Conservation (phyloP, 2,888 invertebrate species). For the Hesperia comma region DNA sequence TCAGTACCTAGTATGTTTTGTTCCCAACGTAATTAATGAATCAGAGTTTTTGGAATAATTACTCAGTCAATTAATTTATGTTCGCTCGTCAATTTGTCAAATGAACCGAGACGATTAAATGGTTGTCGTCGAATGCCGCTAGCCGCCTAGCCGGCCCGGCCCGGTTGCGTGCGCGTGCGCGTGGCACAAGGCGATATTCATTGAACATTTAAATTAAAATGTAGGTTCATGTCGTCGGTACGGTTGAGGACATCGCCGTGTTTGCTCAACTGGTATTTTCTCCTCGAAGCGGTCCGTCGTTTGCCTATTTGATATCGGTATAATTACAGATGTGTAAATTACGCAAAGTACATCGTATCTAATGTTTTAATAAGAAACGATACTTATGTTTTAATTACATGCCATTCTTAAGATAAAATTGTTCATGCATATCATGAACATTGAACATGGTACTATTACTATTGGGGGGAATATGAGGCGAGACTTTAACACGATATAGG, state of each 20-base stretch:
- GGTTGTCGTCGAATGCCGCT: neutral
- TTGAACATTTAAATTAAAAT: constrained; percentile 33
- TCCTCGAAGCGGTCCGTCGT: neutral
- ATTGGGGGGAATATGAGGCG: too few relatives aligned
- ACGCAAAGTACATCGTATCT: neutral
- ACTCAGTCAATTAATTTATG: constrained; percentile 2
- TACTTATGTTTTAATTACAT: too few relatives aligned
- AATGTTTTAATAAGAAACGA: neutral
- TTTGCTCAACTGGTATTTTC: constrained; percentile 3
- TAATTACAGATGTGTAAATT: constrained; percentile 5
- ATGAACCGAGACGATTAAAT: neutral
- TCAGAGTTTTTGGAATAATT: constrained; percentile 7
- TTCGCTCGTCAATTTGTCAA: neutral
- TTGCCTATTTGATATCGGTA: constrained; percentile 1
- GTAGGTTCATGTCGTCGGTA: constrained; percentile 1
- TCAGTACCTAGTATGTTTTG: neutral
- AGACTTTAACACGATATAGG: too few relatives aligned
- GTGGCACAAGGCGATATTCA: constrained; percentile 26
- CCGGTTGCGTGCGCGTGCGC: neutral
- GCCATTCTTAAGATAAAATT: too few relatives aligned
- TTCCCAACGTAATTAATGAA: neutral
- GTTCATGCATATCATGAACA: too few relatives aligned
- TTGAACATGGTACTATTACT: too few relatives aligned
- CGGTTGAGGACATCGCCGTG: neutral
- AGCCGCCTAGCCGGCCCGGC: neutral